These are phyloP conservation scores for Syncerus caffer DNA, from an alignment of 2,797 vertebrate species.

Conservation along the genomic window DNA sequence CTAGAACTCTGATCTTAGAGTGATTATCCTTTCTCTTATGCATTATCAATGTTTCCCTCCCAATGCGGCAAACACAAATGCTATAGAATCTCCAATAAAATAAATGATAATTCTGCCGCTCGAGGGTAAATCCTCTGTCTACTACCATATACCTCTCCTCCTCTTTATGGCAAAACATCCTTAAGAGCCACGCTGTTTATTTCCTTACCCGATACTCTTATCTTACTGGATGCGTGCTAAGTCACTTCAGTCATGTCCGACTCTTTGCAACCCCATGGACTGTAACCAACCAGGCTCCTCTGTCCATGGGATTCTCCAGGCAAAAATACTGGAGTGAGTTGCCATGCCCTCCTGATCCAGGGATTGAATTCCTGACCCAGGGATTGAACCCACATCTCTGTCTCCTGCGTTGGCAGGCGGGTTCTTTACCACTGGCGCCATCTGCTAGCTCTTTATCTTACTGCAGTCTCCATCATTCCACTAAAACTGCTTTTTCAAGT, in stretches of 20 bases:
- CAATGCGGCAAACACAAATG: not conserved
- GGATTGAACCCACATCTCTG: not conserved
- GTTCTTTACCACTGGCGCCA: not conserved
- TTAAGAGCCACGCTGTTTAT: not conserved
- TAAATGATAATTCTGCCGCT: not conserved
- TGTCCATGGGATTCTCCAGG: not conserved
- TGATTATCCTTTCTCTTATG: not conserved
- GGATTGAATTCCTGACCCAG: not conserved
- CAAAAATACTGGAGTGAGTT: not conserved
- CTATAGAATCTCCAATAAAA: not conserved
- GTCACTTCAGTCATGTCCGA: rapidly evolving
- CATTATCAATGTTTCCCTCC: not conserved
- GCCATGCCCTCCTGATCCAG: not conserved
- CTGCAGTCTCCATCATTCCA: not conserved
- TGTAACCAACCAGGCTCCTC: not conserved
- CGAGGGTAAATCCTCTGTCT: not conserved
- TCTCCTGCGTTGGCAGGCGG: not conserved
- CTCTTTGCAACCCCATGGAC: not conserved
- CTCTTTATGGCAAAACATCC: not conserved
- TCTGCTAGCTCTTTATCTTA: not conserved
- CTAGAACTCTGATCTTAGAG: not conserved
- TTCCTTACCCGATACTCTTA: not conserved
- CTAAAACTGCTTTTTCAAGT: not conserved
- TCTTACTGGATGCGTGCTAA: not conserved
- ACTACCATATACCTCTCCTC: not conserved